phyloP scores from a whole-genome alignment of 2,113 vertebrate genomes.

The Himantopus leucocephalus region DNA sequence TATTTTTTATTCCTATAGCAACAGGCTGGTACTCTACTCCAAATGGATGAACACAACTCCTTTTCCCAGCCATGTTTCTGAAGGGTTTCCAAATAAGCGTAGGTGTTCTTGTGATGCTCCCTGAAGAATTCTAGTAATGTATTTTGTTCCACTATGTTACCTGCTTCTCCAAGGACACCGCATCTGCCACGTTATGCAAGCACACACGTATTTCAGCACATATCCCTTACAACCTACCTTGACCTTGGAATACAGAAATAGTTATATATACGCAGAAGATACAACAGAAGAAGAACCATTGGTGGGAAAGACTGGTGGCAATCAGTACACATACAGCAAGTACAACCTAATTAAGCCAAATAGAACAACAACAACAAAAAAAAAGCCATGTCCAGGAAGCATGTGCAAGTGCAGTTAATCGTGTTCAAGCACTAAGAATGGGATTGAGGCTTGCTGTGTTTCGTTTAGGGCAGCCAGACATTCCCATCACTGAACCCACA shows the following conservation, averaged over 20 bases:
- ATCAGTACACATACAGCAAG: neutral
- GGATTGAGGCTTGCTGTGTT: neutral
- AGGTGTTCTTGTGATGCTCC: neutral
- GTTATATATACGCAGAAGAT: neutral
- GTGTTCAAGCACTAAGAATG: neutral
- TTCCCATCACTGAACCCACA: neutral
- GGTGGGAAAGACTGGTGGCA: neutral
- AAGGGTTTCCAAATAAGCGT: neutral
- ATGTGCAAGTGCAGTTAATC: neutral
- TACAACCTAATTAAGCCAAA: neutral
- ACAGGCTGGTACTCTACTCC: neutral
- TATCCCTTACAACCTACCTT: neutral
- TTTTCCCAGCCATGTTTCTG: neutral
- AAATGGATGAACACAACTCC: neutral
- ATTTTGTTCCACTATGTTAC: neutral
- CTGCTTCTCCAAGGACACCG: neutral
- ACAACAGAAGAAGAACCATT: accelerated
- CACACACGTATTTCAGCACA: neutral
- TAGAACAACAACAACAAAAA: neutral
- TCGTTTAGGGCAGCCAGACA: neutral
- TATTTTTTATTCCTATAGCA: neutral
- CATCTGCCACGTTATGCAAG: neutral
- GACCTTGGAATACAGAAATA: neutral
- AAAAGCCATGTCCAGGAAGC: neutral
- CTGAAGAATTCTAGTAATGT: neutral